phyloP scores from a whole-genome alignment of 2,888 invertebrate species.

The Agrotis exclamationis region DNA sequence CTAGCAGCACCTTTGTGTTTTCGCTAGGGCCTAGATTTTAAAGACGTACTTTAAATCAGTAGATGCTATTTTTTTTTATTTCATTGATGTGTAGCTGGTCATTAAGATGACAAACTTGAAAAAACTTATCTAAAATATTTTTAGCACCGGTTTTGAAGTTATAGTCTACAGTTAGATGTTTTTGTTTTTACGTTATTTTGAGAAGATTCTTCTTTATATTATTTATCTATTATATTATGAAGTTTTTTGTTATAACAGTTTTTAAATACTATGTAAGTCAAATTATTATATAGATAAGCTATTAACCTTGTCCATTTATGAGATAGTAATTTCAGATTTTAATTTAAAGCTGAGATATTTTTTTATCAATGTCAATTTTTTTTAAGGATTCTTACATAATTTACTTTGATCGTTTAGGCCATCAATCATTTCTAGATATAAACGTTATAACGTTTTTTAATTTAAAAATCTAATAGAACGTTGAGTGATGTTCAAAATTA shows the following conservation, averaged over 20 bases:
- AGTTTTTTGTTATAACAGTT: background rate
- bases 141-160: background rate
- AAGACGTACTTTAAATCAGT: slow-evolving; percentile 23
- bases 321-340: background rate
- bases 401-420: background rate
- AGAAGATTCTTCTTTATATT: background rate
- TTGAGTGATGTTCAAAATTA: background rate
- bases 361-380: no score
- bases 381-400: no score
- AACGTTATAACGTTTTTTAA: background rate
- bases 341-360: background rate
- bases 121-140: background rate
- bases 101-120: slow-evolving; percentile 4
- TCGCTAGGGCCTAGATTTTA: background rate
- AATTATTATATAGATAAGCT: background rate
- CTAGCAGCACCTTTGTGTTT: no score
- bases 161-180: slow-evolving; percentile 13
- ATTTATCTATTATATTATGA: background rate
- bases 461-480: background rate
- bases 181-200: slow-evolving; percentile 9
- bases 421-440: background rate
- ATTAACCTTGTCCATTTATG: background rate
- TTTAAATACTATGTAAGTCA: background rate
- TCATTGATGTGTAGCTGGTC: background rate
- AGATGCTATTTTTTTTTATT: slow-evolving; percentile 20